Evolutionary conservation across 2,113 vertebrate genomes (phyloP).

Genomic region (Oryzias woworae): DNA sequence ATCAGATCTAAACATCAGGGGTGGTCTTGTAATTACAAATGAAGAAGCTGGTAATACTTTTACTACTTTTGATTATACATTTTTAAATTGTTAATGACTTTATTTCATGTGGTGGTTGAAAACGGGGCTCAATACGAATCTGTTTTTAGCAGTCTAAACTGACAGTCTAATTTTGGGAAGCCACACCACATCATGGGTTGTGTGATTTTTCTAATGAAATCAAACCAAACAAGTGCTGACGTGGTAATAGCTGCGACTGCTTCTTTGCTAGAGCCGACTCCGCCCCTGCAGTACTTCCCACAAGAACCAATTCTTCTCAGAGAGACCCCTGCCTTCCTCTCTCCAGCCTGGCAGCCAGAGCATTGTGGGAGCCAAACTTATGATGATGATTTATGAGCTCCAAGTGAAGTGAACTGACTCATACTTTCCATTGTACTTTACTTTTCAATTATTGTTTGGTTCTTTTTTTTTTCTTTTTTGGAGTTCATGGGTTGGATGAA

Average conservation of each 20-base stretch:
- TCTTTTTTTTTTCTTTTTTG: conserved; percentile 1
- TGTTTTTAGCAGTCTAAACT: conserved; percentile 19
- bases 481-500: background rate
- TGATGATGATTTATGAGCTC: conserved; percentile 64
- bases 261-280: conserved; percentile 4
- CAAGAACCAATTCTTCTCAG: conserved; percentile 44
- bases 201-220: conserved; percentile 37
- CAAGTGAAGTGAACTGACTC: conserved; percentile 43
- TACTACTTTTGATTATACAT: too few relatives aligned
- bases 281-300: conserved; percentile 7
- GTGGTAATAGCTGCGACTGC: conserved; percentile 26
- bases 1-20: too few relatives aligned
- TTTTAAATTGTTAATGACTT: background rate
- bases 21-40: too few relatives aligned
- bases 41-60: too few relatives aligned
- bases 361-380: conserved; percentile 38
- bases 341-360: conserved; percentile 33
- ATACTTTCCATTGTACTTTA: conserved; percentile 51
- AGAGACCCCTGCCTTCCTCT: conserved; percentile 40
- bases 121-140: conserved; percentile 1
- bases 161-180: conserved; percentile 24
- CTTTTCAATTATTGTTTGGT: conserved; percentile 32
- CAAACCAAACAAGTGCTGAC: conserved; percentile 26
- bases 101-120: conserved; percentile 17
- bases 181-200: background rate